Evolutionary conservation across 2,797 vertebrate genomes (phyloP).

Genomic region (Podarcis siculus): DNA sequence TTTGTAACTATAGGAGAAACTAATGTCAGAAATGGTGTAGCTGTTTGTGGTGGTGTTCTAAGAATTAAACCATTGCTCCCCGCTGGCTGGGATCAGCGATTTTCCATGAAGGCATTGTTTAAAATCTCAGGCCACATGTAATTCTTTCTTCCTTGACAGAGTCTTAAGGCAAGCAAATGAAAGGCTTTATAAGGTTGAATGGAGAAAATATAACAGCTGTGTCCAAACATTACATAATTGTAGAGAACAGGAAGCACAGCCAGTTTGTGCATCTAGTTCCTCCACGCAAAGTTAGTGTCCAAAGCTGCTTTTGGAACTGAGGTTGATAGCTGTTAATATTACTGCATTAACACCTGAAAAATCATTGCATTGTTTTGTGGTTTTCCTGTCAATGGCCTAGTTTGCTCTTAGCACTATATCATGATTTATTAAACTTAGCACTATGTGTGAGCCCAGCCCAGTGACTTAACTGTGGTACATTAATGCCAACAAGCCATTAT

Average conservation of each 20-base stretch:
- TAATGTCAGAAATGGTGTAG: not conserved
- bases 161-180: not conserved
- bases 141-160: not conserved
- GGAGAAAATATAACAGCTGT: not conserved
- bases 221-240: not conserved
- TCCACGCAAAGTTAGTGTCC: not conserved
- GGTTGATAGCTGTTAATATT: not conserved
- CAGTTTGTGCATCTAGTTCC: not conserved
- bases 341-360: not conserved
- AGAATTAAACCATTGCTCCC: not conserved
- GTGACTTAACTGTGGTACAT: too few relatives aligned
- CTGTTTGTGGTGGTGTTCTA: not conserved
- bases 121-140: not conserved
- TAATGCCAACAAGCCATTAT: too few relatives aligned
- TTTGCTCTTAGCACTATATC: too few relatives aligned
- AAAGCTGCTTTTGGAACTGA: not conserved
- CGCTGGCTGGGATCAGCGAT: too few relatives aligned
- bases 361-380: not conserved
- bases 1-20: not conserved
- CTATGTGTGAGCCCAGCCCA: too few relatives aligned
- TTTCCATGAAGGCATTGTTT: not conserved
- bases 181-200: not conserved
- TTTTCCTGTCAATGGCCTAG: not conserved
- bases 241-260: not conserved
- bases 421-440: too few relatives aligned